Base-by-base conservation (phyloP, 92 coral and sea anemone genomes). In the Paragorgia papillata region DNA sequence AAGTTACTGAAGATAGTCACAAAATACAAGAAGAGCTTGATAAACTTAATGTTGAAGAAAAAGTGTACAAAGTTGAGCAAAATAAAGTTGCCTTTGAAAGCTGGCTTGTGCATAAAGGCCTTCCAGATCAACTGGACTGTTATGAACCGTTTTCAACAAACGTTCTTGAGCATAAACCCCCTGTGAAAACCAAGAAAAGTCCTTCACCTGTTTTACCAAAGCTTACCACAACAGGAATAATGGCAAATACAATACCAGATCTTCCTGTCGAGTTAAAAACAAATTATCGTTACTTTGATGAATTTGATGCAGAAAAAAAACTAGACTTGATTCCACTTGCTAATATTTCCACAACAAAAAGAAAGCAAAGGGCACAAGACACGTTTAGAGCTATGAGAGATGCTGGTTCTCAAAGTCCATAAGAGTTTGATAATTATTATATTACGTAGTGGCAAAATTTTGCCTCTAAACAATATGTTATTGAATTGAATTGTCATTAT, bases 261-360 rank as follows among this genome's bases (percentile, higher is more conserved):
- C 84, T 80, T 83, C 88, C 88, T 17, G 89, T 91, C 29, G 86
- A 88, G 68, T 84, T 90, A 32, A 85, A 87, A n/a, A 30, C 58
- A 18, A 39, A 49, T 15, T 49, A 71, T 53, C 78, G 31, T 53
- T 71, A 51, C 28, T 33, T 37, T 22, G 71, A 79, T 43, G 90
- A 89, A 66, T 79, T 84, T 32, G 99, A 94, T 60, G 84, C 35
- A 20, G 98, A 95, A 44, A 95, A 92, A 65, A 86, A 69, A 65
- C 85, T 95, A n/a, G 86, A 89, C 21, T 86, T 95, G 65, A 91
- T 95, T 76, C 99, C 99, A 9, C 85, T 95, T 24, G 97, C 88
- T 21, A 86, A 93, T 41, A 58, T 82, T 48, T 86, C 99, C 29
- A 96, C 97, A 40, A 87, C 98, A 2, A 89, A 86, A 63, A 85